Evolutionary conservation across 2,888 invertebrate genomes (phyloP).

Genomic region (Xestia c-nigrum): DNA sequence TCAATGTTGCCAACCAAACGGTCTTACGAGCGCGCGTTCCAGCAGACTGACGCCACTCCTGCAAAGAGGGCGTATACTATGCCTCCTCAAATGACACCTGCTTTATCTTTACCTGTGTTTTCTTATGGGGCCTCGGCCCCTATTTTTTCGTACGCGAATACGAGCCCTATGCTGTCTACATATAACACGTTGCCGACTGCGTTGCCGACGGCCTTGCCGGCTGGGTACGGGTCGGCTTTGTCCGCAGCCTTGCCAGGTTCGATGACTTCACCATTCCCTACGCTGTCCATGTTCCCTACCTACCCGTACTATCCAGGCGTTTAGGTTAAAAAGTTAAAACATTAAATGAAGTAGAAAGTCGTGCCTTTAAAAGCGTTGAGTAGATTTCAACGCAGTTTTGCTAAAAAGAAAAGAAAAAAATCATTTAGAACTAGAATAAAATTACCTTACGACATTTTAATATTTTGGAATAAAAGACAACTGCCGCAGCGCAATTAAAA

Average conservation of each 20-base stretch:
- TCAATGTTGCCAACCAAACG: constrained; percentile 91
- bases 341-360: constrained; percentile 11
- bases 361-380: constrained; percentile 18
- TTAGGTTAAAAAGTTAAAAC: constrained; percentile 35
- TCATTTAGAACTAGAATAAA: not conserved
- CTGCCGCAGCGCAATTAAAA: not conserved
- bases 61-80: constrained; percentile 87
- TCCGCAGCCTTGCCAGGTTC: constrained; percentile 79
- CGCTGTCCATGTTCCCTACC: constrained; percentile 82
- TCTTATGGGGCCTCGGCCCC: constrained; percentile 88
- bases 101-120: constrained; percentile 86
- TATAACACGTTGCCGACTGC: constrained; percentile 79
- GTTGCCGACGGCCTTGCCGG: constrained; percentile 78
- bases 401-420: not conserved
- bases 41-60: constrained; percentile 87
- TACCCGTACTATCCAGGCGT: constrained; percentile 77
- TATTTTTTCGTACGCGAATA: constrained; percentile 86
- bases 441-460: not conserved
- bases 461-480: not conserved
- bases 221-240: constrained; percentile 81
- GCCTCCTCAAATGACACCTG: constrained; percentile 81
- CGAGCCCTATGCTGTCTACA: constrained; percentile 80
- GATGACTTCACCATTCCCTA: constrained; percentile 78
- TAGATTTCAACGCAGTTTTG: constrained; percentile 22
- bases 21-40: constrained; percentile 93